A percentile compares a stretch with the other conserved stretches of the same genome.
These are phyloP conservation scores for Agrochola litura DNA, from an alignment of 2,888 invertebrate species.

Conservation along the genomic window DNA sequence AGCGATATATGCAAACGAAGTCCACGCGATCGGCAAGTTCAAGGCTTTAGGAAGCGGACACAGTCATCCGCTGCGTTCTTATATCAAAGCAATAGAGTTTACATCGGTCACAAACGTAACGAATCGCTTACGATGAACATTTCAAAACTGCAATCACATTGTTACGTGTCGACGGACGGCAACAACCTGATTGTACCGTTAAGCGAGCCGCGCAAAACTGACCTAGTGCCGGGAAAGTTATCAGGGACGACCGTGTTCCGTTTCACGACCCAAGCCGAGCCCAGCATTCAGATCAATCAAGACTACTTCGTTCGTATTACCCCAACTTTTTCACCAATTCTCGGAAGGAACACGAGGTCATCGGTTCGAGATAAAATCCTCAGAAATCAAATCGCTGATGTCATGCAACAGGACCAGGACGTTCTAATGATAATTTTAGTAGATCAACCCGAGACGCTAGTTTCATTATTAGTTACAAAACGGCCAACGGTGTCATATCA, in stretches of 20 bases:
- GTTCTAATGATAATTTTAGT: slow-evolving; percentile 74
- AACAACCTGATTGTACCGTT: slow-evolving; percentile 90
- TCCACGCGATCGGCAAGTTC: slow-evolving; percentile 77
- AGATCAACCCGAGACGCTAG: slow-evolving; percentile 69
- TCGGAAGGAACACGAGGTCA: slow-evolving; percentile 64
- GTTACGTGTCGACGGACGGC: slow-evolving; percentile 86
- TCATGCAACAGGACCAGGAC: slow-evolving; percentile 81
- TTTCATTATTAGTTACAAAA: slow-evolving; percentile 72
- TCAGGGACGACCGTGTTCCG: slow-evolving; percentile 85
- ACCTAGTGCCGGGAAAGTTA: slow-evolving; percentile 90
- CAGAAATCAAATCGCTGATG: slow-evolving; percentile 77
- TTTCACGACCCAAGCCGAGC: slow-evolving; percentile 76
- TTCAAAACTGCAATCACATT: slow-evolving; percentile 88
- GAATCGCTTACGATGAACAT: slow-evolving; percentile 79
- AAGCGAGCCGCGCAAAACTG: slow-evolving; percentile 88
- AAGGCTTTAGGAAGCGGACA: slow-evolving; percentile 72
- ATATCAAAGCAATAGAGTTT: slow-evolving; percentile 72
- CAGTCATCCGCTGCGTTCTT: slow-evolving; percentile 61
- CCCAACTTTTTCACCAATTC: slow-evolving; percentile 52
- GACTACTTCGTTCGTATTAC: slow-evolving; percentile 64
- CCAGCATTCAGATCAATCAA: slow-evolving; percentile 73
- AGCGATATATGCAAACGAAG: slow-evolving; percentile 61
- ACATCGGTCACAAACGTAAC: slow-evolving; percentile 70
- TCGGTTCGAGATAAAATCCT: slow-evolving; percentile 71
- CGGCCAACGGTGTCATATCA: slow-evolving; percentile 78